Base-by-base conservation (phyloP, 2,888 invertebrate species). In the Polia nebulosa region DNA sequence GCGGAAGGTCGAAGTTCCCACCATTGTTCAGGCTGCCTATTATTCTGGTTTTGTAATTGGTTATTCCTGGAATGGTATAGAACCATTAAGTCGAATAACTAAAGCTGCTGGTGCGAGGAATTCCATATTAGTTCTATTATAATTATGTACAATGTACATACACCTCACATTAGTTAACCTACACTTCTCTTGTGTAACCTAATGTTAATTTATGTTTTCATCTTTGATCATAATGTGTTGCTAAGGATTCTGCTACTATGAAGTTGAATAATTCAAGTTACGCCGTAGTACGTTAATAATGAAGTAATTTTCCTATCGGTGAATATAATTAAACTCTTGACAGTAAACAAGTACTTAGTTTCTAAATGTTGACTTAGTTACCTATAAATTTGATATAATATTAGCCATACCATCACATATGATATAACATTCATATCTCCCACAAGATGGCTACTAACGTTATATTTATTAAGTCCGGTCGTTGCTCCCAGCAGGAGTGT, bases 21-120 rank as follows among this genome's bases (percentile, higher is more conserved):
- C 74, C 52, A 61, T 79, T 76, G 76, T 80, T 66, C 51, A 29
- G 44, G 36, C 41, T 55, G 11, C 22, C 67, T 67, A 69, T 77
- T 71, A 69, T 80, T 53, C 34, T 52, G 15, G 57, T 57, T 65
- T 64, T 70, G 65, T 68, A 63, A 80, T 80, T 63, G 62, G 62
- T 72, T 62, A 67, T 63, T 65, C 34, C 44, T 55, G 45, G 34
- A 62, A 66, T 51, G 32, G 57, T 55, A 63, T 62, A 22, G 27
- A 62, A 47, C 34, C 53, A 64, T 55, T 63, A 72, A 61, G 53
- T 49, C 15, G 27, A 56, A 27, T 29, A 22, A 49, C 61, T 62
- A 57, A 57, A 47, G 49, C 36, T 52, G 51, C 7, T 34, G 25
- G 17, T 51, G 44, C 7, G 56, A 39, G 45, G n/a, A 20, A 32